Evolutionary conservation across 2,888 invertebrate species (phyloP).

Genomic region (Perizoma flavofasciatum): DNA sequence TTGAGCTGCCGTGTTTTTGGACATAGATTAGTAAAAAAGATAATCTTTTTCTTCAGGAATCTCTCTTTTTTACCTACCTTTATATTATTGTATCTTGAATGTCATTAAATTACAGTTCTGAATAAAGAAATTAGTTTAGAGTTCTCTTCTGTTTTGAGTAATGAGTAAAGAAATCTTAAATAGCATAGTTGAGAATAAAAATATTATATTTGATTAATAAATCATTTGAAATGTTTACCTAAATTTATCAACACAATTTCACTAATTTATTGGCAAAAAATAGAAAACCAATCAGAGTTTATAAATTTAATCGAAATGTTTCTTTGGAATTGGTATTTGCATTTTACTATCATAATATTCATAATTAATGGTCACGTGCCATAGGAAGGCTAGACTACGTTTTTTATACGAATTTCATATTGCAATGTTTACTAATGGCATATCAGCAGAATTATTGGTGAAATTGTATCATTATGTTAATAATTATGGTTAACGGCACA

Average conservation of each 20-base stretch:
- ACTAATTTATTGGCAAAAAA: conserved; percentile 22
- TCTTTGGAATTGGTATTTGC: conserved; percentile 15
- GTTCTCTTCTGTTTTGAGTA: too few relatives aligned
- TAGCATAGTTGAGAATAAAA: too few relatives aligned
- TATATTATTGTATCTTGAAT: too few relatives aligned
- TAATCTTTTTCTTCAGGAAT: too few relatives aligned
- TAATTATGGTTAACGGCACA: neutral
- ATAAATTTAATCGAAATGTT: conserved; percentile 14
- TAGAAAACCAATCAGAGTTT: conserved; percentile 17
- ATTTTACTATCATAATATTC: conserved; percentile 19
- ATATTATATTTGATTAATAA: too few relatives aligned
- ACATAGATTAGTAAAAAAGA: conserved; percentile 50
- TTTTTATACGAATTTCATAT: conserved; percentile 9
- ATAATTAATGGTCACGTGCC: conserved; percentile 18
- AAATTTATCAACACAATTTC: conserved; percentile 11
- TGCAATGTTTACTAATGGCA: conserved; percentile 11
- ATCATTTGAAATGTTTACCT: neutral
- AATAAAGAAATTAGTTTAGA: too few relatives aligned
- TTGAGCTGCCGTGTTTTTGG: conserved; percentile 67
- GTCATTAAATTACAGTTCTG: too few relatives aligned
- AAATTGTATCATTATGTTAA: conserved; percentile 13
- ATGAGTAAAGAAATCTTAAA: too few relatives aligned
- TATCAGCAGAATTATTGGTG: conserved; percentile 6
- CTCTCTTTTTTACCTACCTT: neutral
- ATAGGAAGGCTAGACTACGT: conserved; percentile 13